A percentile compares a stretch with the other conserved stretches of the same genome.
These are phyloP conservation scores for Pegoplata infirma DNA, from an alignment of 2,888 invertebrate genomes.

Conservation along the genomic window DNA sequence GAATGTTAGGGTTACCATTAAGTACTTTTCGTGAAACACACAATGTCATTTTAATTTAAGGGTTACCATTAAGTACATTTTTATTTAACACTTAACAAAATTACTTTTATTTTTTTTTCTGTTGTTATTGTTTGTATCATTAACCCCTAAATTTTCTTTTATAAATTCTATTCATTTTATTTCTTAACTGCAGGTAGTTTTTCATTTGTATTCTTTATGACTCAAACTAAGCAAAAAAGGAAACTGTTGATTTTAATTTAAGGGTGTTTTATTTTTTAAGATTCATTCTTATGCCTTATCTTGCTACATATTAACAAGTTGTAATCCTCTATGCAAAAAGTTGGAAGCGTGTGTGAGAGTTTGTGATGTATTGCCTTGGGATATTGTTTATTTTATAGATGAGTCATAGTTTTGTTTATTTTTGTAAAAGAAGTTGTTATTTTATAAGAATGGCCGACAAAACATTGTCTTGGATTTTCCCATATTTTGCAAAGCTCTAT, in stretches of 20 bases:
- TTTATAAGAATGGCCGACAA: not conserved
- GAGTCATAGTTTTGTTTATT: slow-evolving; percentile 32
- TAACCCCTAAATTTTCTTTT: slow-evolving; percentile 45
- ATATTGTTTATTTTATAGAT: slow-evolving; percentile 25
- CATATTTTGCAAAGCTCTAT: no score
- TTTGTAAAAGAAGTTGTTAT: slow-evolving; percentile 18
- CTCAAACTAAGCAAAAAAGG: slow-evolving; percentile 9
- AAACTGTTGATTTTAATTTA: slow-evolving; percentile 45
- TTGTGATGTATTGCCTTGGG: slow-evolving; percentile 11
- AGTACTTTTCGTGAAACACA: not conserved
- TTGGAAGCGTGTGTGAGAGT: slow-evolving; percentile 9
- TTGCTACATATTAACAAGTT: not conserved
- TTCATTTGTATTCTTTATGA: not conserved
- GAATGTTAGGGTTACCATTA: not conserved
- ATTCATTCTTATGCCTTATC: slow-evolving; percentile 8
- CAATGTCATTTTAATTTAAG: not conserved
- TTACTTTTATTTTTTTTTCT: slow-evolving; percentile 7
- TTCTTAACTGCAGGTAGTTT: slow-evolving; percentile 20
- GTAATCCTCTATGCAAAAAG: slow-evolving; percentile 15
- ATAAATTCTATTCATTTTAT: not conserved
- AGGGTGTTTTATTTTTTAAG: slow-evolving; percentile 34
- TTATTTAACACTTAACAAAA: slow-evolving; percentile 14
- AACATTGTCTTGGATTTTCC: not conserved
- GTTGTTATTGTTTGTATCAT: slow-evolving; percentile 8
- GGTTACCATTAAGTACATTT: slow-evolving; percentile 6